Base-by-base conservation (phyloP, 2,113 vertebrate species). In the Eudyptes chrysolophus region DNA sequence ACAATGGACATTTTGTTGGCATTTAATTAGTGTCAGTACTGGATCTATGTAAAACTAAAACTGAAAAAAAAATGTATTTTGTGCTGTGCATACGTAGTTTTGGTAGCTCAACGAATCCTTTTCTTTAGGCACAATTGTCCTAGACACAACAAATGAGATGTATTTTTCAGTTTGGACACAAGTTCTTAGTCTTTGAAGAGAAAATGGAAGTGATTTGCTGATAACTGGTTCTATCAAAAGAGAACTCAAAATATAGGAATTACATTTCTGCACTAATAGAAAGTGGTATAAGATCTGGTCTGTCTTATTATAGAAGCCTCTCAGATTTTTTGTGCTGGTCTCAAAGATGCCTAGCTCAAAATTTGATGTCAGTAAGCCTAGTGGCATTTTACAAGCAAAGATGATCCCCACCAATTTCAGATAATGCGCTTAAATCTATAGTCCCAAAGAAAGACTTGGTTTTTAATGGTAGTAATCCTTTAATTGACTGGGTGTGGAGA, bases 381-480 rank as follows among this genome's bases (percentile, higher is more conserved):
- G 49, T 79, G 78, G 84, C 66, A 82, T 93, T 94, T 97, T 96
- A 97, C 92, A 95, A 97, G 93, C 70, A 42, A 76, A 90, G 96
- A 94, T 96, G 89, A 97, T 97, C 96, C 92, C 89, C 76, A 93
- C 87, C 95, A 90, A 94, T 97, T 97, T 94, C 93, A 87, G 89
- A 94, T 96, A 96, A 97, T 92, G 71, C 17, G 13, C 95, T 96
- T 96, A 96, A 93, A 90, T 55, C 92, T 76, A 11, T 46, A 84
- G 82, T 93, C 71, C 84, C 87, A 85, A 82, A 84, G 94, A 93
- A 84, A 79, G 84, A 34, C 77, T 96, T 94, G 87, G 3, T 82
- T 85, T 91, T 95, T 95, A 97, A 94, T 87, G 76, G 93, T 64
- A n/a, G 52, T 97, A 97, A 97, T 97, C 97, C 95, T 88, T 95